These are phyloP conservation scores for Remorina albescens DNA, from an alignment of 2,797 vertebrate species.

Conservation along the genomic window DNA sequence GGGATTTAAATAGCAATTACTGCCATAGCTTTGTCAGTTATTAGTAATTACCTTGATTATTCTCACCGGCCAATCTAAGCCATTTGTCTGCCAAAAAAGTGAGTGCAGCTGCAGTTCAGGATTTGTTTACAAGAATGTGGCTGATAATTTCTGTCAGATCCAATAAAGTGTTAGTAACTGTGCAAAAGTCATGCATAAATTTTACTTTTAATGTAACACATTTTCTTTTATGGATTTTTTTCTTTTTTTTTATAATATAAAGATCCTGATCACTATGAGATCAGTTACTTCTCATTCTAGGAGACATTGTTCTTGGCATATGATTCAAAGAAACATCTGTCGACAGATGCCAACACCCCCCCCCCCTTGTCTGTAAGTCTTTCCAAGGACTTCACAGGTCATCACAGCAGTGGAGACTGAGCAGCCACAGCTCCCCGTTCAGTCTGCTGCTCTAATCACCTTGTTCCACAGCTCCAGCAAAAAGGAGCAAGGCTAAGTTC, in stretches of 20 bases:
- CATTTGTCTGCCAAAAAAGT: constrained; percentile 31
- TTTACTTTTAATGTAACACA: neutral
- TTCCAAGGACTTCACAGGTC: constrained; percentile 57
- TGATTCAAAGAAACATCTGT: constrained; percentile 42
- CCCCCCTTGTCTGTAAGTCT: too few species aligned
- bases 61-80: constrained; percentile 19
- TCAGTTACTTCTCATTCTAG: neutral
- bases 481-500: constrained; percentile 23
- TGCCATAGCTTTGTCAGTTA: constrained; percentile 27
- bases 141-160: constrained; percentile 5
- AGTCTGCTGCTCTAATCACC: constrained; percentile 56
- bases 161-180: neutral
- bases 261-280: neutral
- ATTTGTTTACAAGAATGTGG: constrained; percentile 31
- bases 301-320: constrained; percentile 32
- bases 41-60: constrained; percentile 46
- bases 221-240: neutral
- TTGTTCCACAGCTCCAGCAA: constrained; percentile 40
- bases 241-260: neutral
- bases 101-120: neutral
- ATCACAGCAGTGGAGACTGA: constrained; percentile 39
- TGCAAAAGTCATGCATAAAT: neutral
- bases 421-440: constrained; percentile 38
- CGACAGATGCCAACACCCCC: too few species aligned
- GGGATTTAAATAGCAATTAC: constrained; percentile 30